Percentiles rank a stretch among this genome's conserved stretches.
phyloP scores from a whole-genome alignment of 2,113 vertebrate genomes.

The Pituophis catenifer region DNA sequence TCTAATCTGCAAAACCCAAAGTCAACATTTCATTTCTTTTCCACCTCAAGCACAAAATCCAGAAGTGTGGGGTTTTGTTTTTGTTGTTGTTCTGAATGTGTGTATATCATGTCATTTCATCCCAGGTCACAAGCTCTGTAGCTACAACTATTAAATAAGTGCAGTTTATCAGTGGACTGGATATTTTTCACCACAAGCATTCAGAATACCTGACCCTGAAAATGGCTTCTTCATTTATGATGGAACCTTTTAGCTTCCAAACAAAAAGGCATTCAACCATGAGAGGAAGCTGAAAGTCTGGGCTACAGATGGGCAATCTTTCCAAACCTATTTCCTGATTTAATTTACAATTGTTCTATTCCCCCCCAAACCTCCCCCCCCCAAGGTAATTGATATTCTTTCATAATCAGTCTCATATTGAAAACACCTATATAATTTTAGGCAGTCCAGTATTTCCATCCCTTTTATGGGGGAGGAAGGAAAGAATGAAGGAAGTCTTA shows the following conservation, averaged over 20 bases:
- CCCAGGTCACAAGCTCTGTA: neutral
- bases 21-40: neutral
- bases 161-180: neutral
- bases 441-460: neutral
- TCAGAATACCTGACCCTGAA: neutral
- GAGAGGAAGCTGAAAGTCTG: neutral
- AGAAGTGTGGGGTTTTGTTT: neutral
- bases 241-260: neutral
- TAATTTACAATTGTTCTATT: neutral
- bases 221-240: neutral
- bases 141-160: neutral
- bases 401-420: neutral
- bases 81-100: neutral
- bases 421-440: neutral
- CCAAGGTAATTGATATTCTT: neutral
- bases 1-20: neutral
- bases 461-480: neutral
- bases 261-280: neutral
- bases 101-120: neutral
- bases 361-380: neutral
- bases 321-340: neutral
- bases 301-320: neutral
- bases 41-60: neutral
- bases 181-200: neutral
- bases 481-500: neutral